These are phyloP conservation scores for Cheilosia pagana DNA, from an alignment of 2,888 invertebrate genomes.

Conservation along the genomic window DNA sequence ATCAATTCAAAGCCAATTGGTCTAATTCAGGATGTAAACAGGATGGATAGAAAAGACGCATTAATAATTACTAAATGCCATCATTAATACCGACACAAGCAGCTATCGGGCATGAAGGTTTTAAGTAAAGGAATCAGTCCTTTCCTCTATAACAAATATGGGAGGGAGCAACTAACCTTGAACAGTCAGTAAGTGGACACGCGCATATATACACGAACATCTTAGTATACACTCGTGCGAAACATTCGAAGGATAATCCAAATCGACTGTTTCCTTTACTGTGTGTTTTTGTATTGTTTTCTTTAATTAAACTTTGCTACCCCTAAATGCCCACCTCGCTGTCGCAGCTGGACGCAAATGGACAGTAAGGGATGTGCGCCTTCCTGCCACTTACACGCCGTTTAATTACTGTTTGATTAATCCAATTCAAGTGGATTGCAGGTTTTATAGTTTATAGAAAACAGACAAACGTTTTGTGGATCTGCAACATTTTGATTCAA, in stretches of 20 bases:
- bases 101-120: too few relatives aligned
- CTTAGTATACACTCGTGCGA: not conserved
- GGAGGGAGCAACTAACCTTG: not conserved
- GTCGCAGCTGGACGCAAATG: not conserved
- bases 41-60: too few relatives aligned
- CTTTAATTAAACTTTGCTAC: not conserved
- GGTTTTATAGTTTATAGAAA: not conserved
- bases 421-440: slow-evolving; percentile 6
- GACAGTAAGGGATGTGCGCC: not conserved
- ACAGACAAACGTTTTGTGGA: not conserved
- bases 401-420: slow-evolving; percentile 29
- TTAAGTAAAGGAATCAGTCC: too few relatives aligned
- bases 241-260: slow-evolving; percentile 36
- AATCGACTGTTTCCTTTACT: slow-evolving; percentile 9
- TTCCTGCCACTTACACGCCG: not conserved
- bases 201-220: too few relatives aligned
- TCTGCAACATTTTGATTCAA: not conserved
- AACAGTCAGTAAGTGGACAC: slow-evolving; percentile 7
- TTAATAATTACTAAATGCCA: too few relatives aligned
- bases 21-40: too few relatives aligned
- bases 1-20: too few relatives aligned
- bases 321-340: slow-evolving; percentile 2
- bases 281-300: not conserved
- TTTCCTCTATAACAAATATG: too few relatives aligned
- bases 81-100: too few relatives aligned